Percentiles rank a stretch among this genome's conserved stretches.
These are phyloP conservation scores for Lasius platythorax DNA, from an alignment of 2,888 invertebrate species.

Conservation along the genomic window DNA sequence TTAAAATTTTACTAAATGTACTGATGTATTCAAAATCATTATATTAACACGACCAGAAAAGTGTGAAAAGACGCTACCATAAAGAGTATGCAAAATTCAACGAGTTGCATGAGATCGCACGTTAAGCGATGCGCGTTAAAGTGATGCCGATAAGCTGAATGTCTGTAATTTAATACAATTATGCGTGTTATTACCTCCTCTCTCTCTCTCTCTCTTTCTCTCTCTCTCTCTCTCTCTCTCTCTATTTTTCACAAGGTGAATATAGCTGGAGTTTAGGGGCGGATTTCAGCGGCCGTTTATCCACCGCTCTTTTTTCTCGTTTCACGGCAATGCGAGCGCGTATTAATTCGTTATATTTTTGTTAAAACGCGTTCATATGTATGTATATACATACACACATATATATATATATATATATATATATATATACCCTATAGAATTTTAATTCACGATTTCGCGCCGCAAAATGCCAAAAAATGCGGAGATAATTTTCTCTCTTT, in stretches of 20 bases:
- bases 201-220: constrained; percentile 48
- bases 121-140: constrained; percentile 27
- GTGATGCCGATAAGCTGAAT: constrained; percentile 64
- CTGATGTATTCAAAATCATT: too few relatives aligned
- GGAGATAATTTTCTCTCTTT: background rate
- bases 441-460: constrained; percentile 73
- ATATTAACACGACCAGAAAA: too few relatives aligned
- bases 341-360: constrained; percentile 83
- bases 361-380: constrained; percentile 82
- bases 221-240: constrained; percentile 44
- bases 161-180: constrained; percentile 83
- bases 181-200: constrained; percentile 77
- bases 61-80: too few relatives aligned
- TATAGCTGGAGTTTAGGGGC: constrained; percentile 55
- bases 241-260: background rate
- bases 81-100: background rate
- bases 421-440: constrained; percentile 71
- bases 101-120: constrained; percentile 53
- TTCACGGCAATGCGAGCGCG: constrained; percentile 77
- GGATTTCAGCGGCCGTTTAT: constrained; percentile 52
- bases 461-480: constrained; percentile 9
- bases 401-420: too few relatives aligned
- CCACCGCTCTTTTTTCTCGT: constrained; percentile 61
- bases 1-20: too few relatives aligned
- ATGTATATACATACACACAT: constrained; percentile 64